Conservation (phyloP, 2,797 vertebrate species). For the Gouania willdenowi region DNA sequence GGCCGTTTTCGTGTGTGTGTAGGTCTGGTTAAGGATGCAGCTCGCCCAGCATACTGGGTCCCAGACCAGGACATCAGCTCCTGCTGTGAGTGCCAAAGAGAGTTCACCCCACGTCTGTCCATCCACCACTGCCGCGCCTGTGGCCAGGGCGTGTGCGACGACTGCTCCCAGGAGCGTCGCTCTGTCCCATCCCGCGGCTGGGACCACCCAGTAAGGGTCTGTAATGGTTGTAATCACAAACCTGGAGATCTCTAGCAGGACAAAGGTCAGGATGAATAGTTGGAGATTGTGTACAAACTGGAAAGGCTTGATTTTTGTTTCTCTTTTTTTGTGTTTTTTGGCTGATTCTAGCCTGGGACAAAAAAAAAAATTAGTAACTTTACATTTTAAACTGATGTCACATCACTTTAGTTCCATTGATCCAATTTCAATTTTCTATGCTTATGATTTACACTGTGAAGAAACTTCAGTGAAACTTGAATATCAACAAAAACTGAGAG, state of each 20-base stretch:
- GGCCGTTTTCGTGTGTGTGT: background rate
- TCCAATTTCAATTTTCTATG: constrained; percentile 33
- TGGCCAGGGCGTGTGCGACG: constrained; percentile 93
- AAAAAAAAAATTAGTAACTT: too few species aligned
- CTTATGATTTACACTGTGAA: constrained; percentile 54
- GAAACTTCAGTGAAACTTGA: constrained; percentile 24
- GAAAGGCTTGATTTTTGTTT: constrained; percentile 11
- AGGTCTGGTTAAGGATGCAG: constrained; percentile 95
- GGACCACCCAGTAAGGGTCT: constrained; percentile 96
- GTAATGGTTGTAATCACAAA: constrained; percentile 91
- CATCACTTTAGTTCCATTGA: constrained; percentile 9
- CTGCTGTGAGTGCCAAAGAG: constrained; percentile 88
- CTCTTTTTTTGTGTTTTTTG: background rate
- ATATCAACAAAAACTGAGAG: constrained; percentile 6
- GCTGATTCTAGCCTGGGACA: too few species aligned
- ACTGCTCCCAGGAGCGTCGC: constrained; percentile 89
- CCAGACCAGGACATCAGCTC: constrained; percentile 94
- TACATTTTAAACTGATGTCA: constrained; percentile 9
- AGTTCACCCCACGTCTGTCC: constrained; percentile 90
- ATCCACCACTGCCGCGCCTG: constrained; percentile 98
- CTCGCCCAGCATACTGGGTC: constrained; percentile 95
- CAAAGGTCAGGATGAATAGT: background rate
- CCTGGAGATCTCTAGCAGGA: constrained; percentile 90
- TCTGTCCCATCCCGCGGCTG: constrained; percentile 93
- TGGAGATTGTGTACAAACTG: background rate